A percentile compares a stretch with the other conserved stretches of the same genome.
These are phyloP conservation scores for Hermodice carunculata DNA, from an alignment of 2,888 invertebrate genomes.

Conservation along the genomic window DNA sequence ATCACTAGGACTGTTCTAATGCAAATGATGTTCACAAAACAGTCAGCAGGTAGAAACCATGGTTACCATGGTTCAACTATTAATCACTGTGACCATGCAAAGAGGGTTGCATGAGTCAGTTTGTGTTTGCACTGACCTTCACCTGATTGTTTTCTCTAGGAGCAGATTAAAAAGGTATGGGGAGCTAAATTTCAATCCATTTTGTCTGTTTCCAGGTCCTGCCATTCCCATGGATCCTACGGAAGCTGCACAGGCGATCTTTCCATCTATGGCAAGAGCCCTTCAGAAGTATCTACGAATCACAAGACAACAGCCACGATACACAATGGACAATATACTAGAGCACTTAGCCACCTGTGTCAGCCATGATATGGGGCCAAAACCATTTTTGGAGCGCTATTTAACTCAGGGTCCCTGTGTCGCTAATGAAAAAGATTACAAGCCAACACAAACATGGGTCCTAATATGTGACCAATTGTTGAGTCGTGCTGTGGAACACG, in stretches of 20 bases:
- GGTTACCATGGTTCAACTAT: too few relatives aligned
- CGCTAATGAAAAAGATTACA: constrained; percentile 60
- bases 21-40: too few relatives aligned
- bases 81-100: too few relatives aligned
- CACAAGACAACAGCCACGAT: constrained; percentile 95
- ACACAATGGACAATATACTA: constrained; percentile 93
- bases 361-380: constrained; percentile 92
- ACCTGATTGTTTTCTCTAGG: too few relatives aligned
- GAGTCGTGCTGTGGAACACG: constrained; percentile 86
- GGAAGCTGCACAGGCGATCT: constrained; percentile 97
- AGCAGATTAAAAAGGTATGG: too few relatives aligned
- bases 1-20: too few relatives aligned
- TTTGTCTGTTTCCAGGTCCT: constrained; percentile 70
- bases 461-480: constrained; percentile 92
- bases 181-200: too few relatives aligned
- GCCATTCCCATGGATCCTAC: constrained; percentile 91
- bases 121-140: too few relatives aligned
- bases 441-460: constrained; percentile 90
- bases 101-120: too few relatives aligned
- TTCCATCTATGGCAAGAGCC: constrained; percentile 95
- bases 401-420: constrained; percentile 81
- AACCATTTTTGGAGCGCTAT: constrained; percentile 95
- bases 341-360: constrained; percentile 92
- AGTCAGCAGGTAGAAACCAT: too few relatives aligned
- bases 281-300: constrained; percentile 96